Evolutionary conservation across 2,113 vertebrate species (phyloP), one percentile per base, ranked within the genome.

Genomic region (Protobothrops mucrosquamatus): DNA sequence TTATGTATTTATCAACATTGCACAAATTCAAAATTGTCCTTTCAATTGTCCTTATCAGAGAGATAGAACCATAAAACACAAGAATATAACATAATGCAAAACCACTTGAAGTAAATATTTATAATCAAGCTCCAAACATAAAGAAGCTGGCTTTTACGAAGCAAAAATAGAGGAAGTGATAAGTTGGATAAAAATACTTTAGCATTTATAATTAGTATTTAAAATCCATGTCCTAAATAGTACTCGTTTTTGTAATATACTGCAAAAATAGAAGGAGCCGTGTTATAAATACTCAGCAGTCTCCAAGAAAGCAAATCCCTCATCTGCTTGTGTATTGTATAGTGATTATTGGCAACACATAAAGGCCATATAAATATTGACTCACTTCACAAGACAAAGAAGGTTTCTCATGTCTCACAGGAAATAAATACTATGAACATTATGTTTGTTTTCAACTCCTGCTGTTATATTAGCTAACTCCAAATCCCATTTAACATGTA

Each of bases 321-420:
- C 18, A 55, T 74, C 26, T 94, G 55, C 43, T 4, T 89, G 74
- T 51, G 29, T 69, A 34, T 74, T 91, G 0, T 89, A 23, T 54
- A 92, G 74, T 29, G 92, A 95, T 52, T 94, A 95, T 64, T 93
- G 95, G 95, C 94, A 94, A 51, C n/a, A 14, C 14, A 91, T 7
- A 92, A 95, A 85, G 81, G 86, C 94, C 92, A 95, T 94, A 93
- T 91, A 96, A 97, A 94, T 94, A 96, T 39, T 92, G 89, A 46
- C 39, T 55, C 59, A 86, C 59, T 96, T 95, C 93, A 93, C 51
- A n/a, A 90, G 92, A 95, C 94, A 95, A 94, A 92, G 89, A 54
- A 92, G 95, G 92, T 69, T 92, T 88, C 95, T 95, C 39, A 91
- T 94, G 95, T 95, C 94, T 93, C 92, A 54, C 51, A 95, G 96